Evolutionary conservation across 1,140 invertebrate genomes (phyloP).

Genomic region (Holcopasites calliopsidis): DNA sequence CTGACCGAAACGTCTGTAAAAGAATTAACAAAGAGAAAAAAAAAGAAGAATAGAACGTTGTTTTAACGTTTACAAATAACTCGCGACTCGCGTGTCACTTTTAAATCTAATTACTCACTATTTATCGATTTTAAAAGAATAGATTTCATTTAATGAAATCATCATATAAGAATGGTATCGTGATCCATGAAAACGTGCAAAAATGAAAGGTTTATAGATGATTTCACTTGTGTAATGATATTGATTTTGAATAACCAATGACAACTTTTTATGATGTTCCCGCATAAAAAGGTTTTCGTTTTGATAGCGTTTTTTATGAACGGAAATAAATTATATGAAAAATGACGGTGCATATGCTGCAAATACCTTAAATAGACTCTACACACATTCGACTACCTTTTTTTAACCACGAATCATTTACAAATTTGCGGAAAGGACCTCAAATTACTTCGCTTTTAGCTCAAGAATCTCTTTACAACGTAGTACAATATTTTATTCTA

Average conservation of each 20-base stretch:
- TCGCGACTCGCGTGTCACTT: conserved; percentile 1
- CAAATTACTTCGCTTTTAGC: conserved; percentile 8
- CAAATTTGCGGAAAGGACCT: not conserved
- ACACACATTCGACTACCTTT: not conserved
- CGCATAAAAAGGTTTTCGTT: not conserved
- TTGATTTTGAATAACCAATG: not conserved
- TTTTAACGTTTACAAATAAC: conserved; percentile 19
- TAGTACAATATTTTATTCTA: not conserved
- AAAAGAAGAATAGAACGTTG: not conserved
- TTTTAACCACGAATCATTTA: not conserved
- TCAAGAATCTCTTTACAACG: conserved; percentile 19
- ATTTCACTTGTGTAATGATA: not conserved
- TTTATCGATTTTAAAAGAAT: conserved; percentile 27
- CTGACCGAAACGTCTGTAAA: not conserved
- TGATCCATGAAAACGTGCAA: conserved; percentile 9
- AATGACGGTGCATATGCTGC: conserved; percentile 20
- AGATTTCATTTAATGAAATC: conserved; percentile 22
- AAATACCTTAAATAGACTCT: conserved; percentile 6
- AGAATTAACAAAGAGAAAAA: not conserved
- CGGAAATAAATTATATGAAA: conserved; percentile 20
- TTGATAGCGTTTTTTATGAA: not conserved
- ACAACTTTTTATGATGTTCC: not conserved
- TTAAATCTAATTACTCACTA: conserved; percentile 16
- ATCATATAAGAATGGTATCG: not conserved
- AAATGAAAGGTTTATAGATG: not conserved